Evolutionary conservation across 2,888 invertebrate genomes (phyloP), one percentile per base, ranked within the genome.

Genomic region (Pemphredon lugubris): DNA sequence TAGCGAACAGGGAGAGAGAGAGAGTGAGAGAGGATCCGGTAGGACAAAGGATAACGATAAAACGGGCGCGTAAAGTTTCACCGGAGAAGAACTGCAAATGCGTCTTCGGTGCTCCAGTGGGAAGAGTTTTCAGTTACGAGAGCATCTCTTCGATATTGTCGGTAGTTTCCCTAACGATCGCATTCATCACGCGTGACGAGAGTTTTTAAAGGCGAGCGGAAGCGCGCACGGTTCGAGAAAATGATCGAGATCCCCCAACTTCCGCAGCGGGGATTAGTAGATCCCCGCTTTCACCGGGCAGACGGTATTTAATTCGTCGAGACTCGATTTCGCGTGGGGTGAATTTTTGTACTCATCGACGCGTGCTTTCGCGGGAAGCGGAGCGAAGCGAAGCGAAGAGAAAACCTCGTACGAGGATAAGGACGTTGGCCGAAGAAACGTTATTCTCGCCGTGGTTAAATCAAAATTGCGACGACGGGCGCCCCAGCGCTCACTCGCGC

Each of bases 281-380:
- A n/a, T n/a, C n/a, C n/a, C n/a, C n/a, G n/a, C n/a, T 34, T 34
- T 34, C n/a, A 11, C n/a, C 11, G 34, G 34, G 34, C 4, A 34
- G n/a, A n/a, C n/a, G n/a, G n/a, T 47, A 53, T 70, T 72, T 72
- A 71, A 71, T 63, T 63, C 54, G 70, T 70, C 64, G 64, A 69
- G 53, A 51, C 51, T 50, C 32, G n/a, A 58, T 53, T 55, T 21
- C 37, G 11, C 26, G 13, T n/a, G 14, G 60, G 34, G 61, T n/a
- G 51, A 39, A 48, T 14, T 70, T 70, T 70, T 39, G 48, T 42
- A 20, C 37, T 18, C 48, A 30, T 26, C 34, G 30, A 26, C 48
- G 54, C 18, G 71, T 18, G 44, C 48, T 39, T 70, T 64, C 30
- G n/a, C 39, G 32, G 14, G n/a, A 6, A 11, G 11, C n/a, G n/a